phyloP scores from a whole-genome alignment of 2,113 vertebrate genomes.

The Peucedramus taeniatus region DNA sequence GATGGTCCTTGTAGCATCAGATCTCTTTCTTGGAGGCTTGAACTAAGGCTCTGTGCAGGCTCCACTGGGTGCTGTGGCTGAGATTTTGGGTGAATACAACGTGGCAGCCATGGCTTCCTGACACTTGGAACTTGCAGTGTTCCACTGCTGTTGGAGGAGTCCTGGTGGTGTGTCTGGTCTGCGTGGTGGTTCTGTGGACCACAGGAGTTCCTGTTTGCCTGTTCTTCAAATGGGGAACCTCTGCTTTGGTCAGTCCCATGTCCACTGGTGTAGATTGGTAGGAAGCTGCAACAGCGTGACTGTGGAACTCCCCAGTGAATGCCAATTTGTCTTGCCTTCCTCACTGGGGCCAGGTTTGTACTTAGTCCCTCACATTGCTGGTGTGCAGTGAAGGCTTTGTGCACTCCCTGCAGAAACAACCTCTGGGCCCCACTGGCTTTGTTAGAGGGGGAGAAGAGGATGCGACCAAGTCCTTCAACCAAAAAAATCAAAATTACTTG shows the following conservation, averaged over 20 bases:
- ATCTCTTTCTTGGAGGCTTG: background rate
- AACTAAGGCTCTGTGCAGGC: background rate
- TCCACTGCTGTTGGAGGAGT: background rate
- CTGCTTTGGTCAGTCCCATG: background rate
- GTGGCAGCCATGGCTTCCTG: background rate
- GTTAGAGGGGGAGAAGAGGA: background rate
- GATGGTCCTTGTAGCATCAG: background rate
- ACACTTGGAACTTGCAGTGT: background rate
- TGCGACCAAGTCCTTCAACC: background rate
- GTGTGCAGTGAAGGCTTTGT: background rate
- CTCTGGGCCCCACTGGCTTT: background rate
- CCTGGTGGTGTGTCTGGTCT: background rate
- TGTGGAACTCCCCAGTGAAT: background rate
- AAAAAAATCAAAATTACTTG: background rate
- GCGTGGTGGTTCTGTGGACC: background rate
- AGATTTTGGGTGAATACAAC: background rate
- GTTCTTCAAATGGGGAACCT: background rate
- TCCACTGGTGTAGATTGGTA: background rate
- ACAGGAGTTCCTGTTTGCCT: background rate
- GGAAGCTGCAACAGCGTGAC: background rate
- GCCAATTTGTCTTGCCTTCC: accelerated
- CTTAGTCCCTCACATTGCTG: background rate
- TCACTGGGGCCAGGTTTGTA: background rate
- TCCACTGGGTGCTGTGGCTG: background rate
- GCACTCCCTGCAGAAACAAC: background rate